Percentiles rank a stretch among this genome's conserved stretches.
Conservation (phyloP, 2,113 vertebrate species). For the Sylvilagus bachmani region DNA sequence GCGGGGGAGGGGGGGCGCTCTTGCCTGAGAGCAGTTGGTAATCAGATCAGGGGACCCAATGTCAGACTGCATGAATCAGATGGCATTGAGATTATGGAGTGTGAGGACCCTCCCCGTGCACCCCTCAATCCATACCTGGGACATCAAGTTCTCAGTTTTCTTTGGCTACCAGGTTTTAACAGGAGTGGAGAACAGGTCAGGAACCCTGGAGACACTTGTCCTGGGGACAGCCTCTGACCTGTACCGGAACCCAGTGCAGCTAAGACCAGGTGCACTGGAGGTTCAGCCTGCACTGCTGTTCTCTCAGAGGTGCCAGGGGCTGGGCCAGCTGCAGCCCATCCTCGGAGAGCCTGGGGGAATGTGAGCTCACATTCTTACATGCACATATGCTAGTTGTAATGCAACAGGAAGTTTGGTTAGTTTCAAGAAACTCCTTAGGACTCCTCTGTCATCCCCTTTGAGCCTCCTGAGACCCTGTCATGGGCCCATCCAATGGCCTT, state of each 20-base stretch:
- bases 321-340: background rate
- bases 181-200: background rate
- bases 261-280: background rate
- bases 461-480: background rate
- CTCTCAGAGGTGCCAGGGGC: background rate
- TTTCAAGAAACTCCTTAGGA: background rate
- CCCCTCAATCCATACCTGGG: background rate
- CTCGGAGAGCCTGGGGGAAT: background rate
- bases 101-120: background rate
- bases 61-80: slow-evolving; percentile 9
- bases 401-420: background rate
- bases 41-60: background rate
- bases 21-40: background rate
- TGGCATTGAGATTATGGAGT: background rate
- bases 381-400: background rate
- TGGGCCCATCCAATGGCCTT: background rate
- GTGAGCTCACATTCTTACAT: background rate
- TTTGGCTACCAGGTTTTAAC: background rate
- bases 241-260: background rate
- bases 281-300: background rate
- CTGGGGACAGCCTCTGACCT: background rate
- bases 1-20: background rate
- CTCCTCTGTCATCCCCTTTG: background rate
- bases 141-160: slow-evolving; percentile 8
- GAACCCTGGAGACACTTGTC: background rate